Evolutionary conservation across 2,113 vertebrate species (phyloP).

Genomic region (Seriola quinqueradiata): DNA sequence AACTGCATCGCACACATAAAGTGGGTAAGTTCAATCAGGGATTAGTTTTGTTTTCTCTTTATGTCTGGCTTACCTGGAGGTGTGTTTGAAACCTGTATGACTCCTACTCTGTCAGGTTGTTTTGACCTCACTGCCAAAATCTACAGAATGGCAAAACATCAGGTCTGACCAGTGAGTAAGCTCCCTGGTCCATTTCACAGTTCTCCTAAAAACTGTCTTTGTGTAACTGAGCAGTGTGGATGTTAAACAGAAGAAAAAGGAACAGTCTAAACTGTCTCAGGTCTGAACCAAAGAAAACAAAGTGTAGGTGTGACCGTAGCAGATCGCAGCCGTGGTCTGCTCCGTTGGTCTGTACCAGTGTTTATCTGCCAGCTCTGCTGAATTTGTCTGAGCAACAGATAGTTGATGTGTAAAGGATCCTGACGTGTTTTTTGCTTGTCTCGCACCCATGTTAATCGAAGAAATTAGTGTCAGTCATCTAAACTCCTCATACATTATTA

Average conservation of each 20-base stretch:
- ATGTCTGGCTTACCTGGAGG: too few relatives aligned
- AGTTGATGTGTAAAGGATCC: slow-evolving; percentile 13
- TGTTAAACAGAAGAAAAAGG: not conserved
- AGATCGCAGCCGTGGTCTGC: slow-evolving; percentile 15
- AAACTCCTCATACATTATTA: slow-evolving; percentile 7
- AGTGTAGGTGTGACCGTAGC: slow-evolving; percentile 25
- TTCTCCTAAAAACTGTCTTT: not conserved
- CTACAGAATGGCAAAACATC: not conserved
- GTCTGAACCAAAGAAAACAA: slow-evolving; percentile 5
- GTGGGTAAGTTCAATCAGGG: too few relatives aligned
- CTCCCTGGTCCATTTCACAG: not conserved
- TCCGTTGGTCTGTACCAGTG: slow-evolving; percentile 25
- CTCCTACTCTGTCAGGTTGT: too few relatives aligned
- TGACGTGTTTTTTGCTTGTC: slow-evolving; percentile 17
- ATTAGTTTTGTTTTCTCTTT: too few relatives aligned
- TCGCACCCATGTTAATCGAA: slow-evolving; percentile 31
- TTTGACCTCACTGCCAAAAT: not conserved
- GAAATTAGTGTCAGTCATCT: slow-evolving; percentile 46
- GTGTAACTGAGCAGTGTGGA: not conserved
- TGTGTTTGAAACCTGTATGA: too few relatives aligned
- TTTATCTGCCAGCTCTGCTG: slow-evolving; percentile 44
- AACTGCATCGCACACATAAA: too few relatives aligned
- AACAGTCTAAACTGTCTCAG: not conserved
- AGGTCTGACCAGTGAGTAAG: not conserved
- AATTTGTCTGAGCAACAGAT: slow-evolving; percentile 57